Evolutionary conservation across 2,113 vertebrate genomes (phyloP).

Genomic region (Cricetomys ansorgei): DNA sequence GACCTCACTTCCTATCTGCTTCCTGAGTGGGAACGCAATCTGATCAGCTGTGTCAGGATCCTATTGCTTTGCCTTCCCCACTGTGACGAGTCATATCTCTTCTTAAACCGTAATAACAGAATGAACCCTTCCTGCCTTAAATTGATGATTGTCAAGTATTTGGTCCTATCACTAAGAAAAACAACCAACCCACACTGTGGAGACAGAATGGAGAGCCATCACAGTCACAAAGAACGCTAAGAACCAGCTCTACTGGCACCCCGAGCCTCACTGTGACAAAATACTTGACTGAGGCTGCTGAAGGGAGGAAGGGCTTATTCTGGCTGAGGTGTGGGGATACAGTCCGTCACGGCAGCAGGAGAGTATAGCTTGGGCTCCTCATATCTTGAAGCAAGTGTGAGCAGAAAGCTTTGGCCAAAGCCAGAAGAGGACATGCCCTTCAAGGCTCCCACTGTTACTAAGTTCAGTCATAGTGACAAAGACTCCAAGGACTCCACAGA

Average conservation of each 20-base stretch:
- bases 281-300: no score
- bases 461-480: not conserved
- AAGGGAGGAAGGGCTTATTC: not conserved
- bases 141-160: not conserved
- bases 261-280: not conserved
- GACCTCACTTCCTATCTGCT: not conserved
- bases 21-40: not conserved
- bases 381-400: not conserved
- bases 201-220: not conserved
- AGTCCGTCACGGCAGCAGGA: not conserved
- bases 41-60: not conserved
- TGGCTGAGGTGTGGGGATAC: not conserved
- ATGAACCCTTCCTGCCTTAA: not conserved
- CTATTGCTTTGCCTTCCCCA: not conserved
- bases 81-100: not conserved
- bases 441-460: no score
- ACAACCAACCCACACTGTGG: not conserved
- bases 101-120: not conserved
- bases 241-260: not conserved
- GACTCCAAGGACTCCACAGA: no score
- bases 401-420: not conserved
- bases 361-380: not conserved
- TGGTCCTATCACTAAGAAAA: not conserved
- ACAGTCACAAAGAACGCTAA: not conserved
- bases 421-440: not conserved